Base-by-base conservation (phyloP, 2,797 vertebrate species). In the Heterohyrax brucei region DNA sequence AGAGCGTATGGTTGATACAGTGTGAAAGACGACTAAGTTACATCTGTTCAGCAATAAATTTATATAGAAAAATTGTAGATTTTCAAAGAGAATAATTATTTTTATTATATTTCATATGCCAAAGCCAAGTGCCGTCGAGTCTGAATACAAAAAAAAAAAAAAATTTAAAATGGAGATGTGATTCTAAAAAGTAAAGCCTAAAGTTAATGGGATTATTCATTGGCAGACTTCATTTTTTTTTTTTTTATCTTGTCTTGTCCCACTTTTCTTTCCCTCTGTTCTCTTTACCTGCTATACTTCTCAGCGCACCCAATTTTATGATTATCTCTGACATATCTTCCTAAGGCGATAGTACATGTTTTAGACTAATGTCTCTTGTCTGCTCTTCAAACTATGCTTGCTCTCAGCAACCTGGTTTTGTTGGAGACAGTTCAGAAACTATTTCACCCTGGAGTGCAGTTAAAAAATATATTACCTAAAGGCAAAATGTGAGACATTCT, bases 291-390 rank as follows among this genome's bases (percentile, higher is more conserved):
- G 59, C 94, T 94, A 79, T 62, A 39, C 28, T 72, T 18, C 7
- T 75, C 64, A 90, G 6, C 9, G 14, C 18, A 85, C 19, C 24
- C 39, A 92, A 19, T 53, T 93, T 87, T 82, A 50, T 88, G n/a
- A 92, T 82, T 59, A 46, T 91, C 93, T 96, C 53, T 83, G 61
- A 91, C 82, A 91, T 48, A 53, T 48, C 24, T n/a, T 93, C 85
- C n/a, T 90, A 76, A 93, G 95, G 90, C 81, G 68, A 48, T 92
- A 77, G 73, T 93, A 82, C 81, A 30, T 88, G 30, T 94, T 93
- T 96, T 87, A 96, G 62, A 79, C 44, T 92, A 85, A 88, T 92
- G 28, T 95, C 62, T 92, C 39, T 94, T 77, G 77, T 94, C 81
- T 92, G 5, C 53, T 85, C 30, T 93, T 89, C 59, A 93, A 87